phyloP scores from a whole-genome alignment of 2,113 vertebrate genomes.

The Ophiodon elongatus region DNA sequence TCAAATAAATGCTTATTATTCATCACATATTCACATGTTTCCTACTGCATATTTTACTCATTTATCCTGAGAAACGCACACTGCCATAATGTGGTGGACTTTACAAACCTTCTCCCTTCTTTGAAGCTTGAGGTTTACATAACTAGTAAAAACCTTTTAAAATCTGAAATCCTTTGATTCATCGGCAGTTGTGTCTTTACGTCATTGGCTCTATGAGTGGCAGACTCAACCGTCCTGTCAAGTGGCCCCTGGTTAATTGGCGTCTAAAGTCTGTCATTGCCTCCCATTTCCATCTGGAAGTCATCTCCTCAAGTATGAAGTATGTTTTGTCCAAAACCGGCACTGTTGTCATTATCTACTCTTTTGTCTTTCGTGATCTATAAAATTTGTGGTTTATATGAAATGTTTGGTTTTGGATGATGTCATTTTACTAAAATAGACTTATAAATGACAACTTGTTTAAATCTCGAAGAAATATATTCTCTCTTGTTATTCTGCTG shows the following conservation, averaged over 20 bases:
- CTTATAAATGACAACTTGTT: constrained; percentile 11
- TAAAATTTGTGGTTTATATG: neutral
- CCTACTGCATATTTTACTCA: neutral
- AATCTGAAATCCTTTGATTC: constrained; percentile 36
- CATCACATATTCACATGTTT: neutral
- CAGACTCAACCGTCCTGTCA: constrained; percentile 42
- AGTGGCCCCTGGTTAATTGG: constrained; percentile 54
- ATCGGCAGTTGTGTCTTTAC: neutral
- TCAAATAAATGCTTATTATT: constrained; percentile 50
- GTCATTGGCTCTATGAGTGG: constrained; percentile 32
- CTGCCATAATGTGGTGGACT: neutral
- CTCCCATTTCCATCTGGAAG: constrained; percentile 76
- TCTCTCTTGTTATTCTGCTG: constrained; percentile 11
- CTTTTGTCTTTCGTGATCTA: constrained; percentile 28
- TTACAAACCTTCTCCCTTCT: constrained; percentile 18
- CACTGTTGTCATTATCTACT: constrained; percentile 29
- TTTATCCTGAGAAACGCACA: neutral
- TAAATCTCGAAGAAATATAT: constrained; percentile 9
- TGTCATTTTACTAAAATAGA: neutral
- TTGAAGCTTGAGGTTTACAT: constrained; percentile 39
- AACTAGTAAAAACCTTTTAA: constrained; percentile 36
- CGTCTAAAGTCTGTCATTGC: constrained; percentile 58
- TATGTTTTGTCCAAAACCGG: constrained; percentile 50
- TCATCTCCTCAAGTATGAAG: constrained; percentile 58
- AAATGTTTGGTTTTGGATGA: constrained; percentile 7